Evolutionary conservation across 1,140 invertebrate species (phyloP).

Genomic region (Drosophila melanica): DNA sequence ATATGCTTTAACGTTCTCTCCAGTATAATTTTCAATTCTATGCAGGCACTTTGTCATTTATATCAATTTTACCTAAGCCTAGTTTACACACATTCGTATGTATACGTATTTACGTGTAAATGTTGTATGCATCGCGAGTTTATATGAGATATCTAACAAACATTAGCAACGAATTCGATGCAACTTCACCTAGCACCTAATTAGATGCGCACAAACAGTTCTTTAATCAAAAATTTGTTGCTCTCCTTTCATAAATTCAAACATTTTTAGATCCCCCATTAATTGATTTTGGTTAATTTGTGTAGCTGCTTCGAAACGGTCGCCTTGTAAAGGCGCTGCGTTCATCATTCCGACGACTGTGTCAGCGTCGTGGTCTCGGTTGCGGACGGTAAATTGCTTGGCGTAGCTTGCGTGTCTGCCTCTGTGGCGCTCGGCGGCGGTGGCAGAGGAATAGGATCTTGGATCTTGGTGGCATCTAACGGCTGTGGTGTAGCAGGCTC

Average conservation of each 20-base stretch:
- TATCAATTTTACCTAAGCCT: conserved; percentile 88
- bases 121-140: conserved; percentile 12
- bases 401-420: neutral
- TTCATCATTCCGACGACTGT: conserved; percentile 74
- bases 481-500: conserved; percentile 64
- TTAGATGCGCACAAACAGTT: conserved; percentile 19
- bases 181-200: conserved; percentile 29
- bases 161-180: conserved; percentile 36
- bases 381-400: neutral
- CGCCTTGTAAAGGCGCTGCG: conserved; percentile 63
- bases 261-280: conserved; percentile 32
- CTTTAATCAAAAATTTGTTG: conserved; percentile 45
- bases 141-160: conserved; percentile 17
- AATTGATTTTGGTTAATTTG: conserved; percentile 80
- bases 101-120: conserved; percentile 14
- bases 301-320: conserved; percentile 72
- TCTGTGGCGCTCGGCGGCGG: conserved; percentile 54
- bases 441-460: conserved; percentile 77
- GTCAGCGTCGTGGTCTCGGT: conserved; percentile 30
- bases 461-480: conserved; percentile 72
- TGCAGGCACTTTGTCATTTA: conserved; percentile 91
- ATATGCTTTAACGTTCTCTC: conserved; percentile 44
- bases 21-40: conserved; percentile 43
- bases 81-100: conserved; percentile 30
- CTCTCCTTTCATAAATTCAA: conserved; percentile 37